phyloP scores from a whole-genome alignment of 2,888 invertebrate species.

The Agrenia bidenticulata region DNA sequence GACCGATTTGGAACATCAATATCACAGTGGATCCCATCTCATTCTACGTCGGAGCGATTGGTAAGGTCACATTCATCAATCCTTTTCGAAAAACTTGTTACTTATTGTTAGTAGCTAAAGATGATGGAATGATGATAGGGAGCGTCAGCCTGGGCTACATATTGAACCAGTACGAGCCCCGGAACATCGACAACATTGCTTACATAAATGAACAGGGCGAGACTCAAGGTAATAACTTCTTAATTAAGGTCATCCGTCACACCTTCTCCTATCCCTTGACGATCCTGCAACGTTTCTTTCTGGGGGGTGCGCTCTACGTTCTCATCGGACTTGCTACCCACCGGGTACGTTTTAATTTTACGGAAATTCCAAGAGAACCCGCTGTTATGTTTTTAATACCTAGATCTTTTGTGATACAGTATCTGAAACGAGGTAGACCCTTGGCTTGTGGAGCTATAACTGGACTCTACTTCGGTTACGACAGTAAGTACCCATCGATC shows the following conservation, averaged over 20 bases:
- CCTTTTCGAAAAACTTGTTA: background rate
- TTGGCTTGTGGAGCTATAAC: slow-evolving; percentile 15
- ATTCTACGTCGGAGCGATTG: slow-evolving; percentile 26
- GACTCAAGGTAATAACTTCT: background rate
- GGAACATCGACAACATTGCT: slow-evolving; percentile 12
- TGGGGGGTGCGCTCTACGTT: slow-evolving; percentile 22
- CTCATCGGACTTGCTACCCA: slow-evolving; percentile 8
- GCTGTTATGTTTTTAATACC: background rate
- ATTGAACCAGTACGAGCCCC: slow-evolving; percentile 8
- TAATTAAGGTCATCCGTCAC: background rate
- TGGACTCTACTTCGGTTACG: slow-evolving; percentile 15
- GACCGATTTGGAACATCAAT: slow-evolving; percentile 9
- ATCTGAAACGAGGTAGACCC: background rate
- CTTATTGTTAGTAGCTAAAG: no score
- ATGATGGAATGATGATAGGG: background rate
- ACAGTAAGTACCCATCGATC: slow-evolving; percentile 3
- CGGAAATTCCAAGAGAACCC: background rate
- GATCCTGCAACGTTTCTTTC: slow-evolving; percentile 7
- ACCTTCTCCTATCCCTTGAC: background rate
- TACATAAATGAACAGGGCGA: background rate
- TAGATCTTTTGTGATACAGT: background rate
- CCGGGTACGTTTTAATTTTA: slow-evolving; percentile 9
- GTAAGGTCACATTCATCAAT: background rate
- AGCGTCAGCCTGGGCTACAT: slow-evolving; percentile 1
- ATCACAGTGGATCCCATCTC: slow-evolving; percentile 14